Evolutionary conservation across 2,113 vertebrate species (phyloP).

Genomic region (Nothoprocta pentlandii): DNA sequence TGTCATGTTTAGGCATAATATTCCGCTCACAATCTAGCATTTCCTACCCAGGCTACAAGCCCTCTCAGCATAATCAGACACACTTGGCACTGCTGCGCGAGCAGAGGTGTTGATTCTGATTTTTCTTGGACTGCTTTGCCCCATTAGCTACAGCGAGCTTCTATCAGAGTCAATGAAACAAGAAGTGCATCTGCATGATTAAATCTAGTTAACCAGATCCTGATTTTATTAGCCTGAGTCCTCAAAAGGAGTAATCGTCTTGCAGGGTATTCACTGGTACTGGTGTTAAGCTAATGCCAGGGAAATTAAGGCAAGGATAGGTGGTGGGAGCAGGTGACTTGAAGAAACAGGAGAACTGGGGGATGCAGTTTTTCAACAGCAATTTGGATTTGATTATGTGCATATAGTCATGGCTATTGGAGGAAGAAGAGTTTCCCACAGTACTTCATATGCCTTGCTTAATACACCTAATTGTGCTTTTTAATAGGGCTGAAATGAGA

Average conservation of each 20-base stretch:
- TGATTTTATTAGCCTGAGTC: slow-evolving; percentile 22
- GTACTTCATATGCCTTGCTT: slow-evolving; percentile 35
- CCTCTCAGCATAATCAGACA: slow-evolving; percentile 29
- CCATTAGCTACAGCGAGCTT: neutral
- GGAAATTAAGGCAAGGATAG: neutral
- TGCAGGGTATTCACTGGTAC: neutral
- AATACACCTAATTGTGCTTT: slow-evolving; percentile 58
- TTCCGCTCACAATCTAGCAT: neutral
- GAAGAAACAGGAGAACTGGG: slow-evolving; percentile 14
- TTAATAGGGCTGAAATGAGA: slow-evolving; percentile 56
- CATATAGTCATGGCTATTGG: neutral
- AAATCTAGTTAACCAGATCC: slow-evolving; percentile 11
- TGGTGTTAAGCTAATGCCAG: neutral
- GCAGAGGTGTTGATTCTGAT: slow-evolving; percentile 1
- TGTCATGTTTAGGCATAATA: slow-evolving; percentile 57
- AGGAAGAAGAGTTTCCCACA: slow-evolving; percentile 34
- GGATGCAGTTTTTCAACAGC: slow-evolving; percentile 24
- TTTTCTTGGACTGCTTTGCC: neutral
- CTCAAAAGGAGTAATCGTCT: neutral
- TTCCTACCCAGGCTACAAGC: slow-evolving; percentile 20
- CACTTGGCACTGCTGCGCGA: neutral
- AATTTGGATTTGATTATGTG: slow-evolving; percentile 28
- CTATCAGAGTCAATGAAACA: neutral
- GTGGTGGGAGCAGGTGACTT: neutral
- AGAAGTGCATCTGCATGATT: neutral